A percentile compares a stretch with the other conserved stretches of the same genome.
Conservation (phyloP, 2,113 vertebrate genomes). For the Petrocephalus zakoni region DNA sequence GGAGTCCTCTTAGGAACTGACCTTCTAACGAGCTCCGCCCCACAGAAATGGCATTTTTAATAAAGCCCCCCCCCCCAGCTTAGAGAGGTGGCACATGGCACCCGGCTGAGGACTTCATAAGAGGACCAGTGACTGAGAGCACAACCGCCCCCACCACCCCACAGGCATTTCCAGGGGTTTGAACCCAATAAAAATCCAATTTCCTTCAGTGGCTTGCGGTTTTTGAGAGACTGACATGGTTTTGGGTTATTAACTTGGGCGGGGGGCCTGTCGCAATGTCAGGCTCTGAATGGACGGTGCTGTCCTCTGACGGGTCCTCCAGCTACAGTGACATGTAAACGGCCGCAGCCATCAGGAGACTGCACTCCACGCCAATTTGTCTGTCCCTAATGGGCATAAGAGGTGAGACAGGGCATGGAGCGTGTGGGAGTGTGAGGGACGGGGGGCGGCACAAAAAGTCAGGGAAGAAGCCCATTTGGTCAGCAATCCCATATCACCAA, state of each 20-base stretch:
- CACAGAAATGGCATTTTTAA: neutral
- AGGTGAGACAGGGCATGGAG: neutral
- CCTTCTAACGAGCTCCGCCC: slow-evolving; percentile 18
- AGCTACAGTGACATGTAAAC: neutral
- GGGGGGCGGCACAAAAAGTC: too few relatives aligned
- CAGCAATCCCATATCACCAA: neutral
- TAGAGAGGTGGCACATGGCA: slow-evolving; percentile 16
- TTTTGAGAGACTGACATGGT: slow-evolving; percentile 22
- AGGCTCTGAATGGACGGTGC: neutral
- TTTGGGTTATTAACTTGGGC: slow-evolving; percentile 26
- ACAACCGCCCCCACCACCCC: slow-evolving; percentile 1
- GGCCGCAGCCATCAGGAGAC: neutral
- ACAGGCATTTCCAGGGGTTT: slow-evolving; percentile 21
- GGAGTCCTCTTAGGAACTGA: slow-evolving; percentile 12
- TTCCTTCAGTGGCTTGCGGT: slow-evolving; percentile 16
- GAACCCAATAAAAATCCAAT: slow-evolving; percentile 34
- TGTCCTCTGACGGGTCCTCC: neutral
- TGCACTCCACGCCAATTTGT: neutral
- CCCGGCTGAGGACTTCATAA: slow-evolving; percentile 26
- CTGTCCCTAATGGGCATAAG: neutral
- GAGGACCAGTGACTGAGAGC: slow-evolving; percentile 14
- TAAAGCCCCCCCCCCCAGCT: neutral
- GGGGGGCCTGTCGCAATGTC: neutral
- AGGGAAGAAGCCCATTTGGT: neutral
- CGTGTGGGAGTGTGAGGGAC: too few relatives aligned